Conservation (phyloP, 1,140 invertebrate species). For the Caenorhabditis tropicalis region DNA sequence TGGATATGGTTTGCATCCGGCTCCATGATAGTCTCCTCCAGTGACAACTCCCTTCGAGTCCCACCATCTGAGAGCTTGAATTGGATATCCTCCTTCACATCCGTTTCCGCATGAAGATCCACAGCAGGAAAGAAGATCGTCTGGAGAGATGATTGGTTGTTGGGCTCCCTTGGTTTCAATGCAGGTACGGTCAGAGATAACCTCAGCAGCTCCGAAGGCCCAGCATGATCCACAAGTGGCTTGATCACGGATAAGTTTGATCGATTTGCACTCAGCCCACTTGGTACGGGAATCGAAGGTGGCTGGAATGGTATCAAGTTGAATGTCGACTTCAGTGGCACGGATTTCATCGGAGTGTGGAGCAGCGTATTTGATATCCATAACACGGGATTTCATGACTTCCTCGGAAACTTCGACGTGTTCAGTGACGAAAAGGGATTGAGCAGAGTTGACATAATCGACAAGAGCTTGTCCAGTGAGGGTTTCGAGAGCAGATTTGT, state of each 20-base stretch:
- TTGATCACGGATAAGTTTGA: constrained; percentile 40
- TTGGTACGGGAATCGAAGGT: constrained; percentile 47
- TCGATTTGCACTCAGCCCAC: constrained; percentile 46
- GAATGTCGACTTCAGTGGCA: not conserved
- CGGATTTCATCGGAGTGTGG: constrained; percentile 27
- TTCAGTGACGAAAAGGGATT: constrained; percentile 17
- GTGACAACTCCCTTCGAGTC: constrained; percentile 41
- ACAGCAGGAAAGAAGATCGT: constrained; percentile 48
- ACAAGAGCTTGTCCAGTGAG: constrained; percentile 37
- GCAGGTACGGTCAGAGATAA: constrained; percentile 52
- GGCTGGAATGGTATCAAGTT: not conserved
- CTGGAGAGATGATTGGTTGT: constrained; percentile 40
- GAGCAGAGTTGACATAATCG: constrained; percentile 37
- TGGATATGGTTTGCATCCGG: constrained; percentile 50
- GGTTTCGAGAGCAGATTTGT: constrained; percentile 7
- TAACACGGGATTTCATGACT: not conserved
- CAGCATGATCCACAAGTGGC: constrained; percentile 46
- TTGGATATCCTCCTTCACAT: constrained; percentile 46
- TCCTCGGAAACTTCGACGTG: constrained; percentile 23
- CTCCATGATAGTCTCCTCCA: constrained; percentile 38
- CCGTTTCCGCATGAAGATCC: constrained; percentile 40
- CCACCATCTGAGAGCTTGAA: constrained; percentile 48
- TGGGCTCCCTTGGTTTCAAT: constrained; percentile 36
- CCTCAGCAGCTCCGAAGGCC: constrained; percentile 46
- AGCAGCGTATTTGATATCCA: constrained; percentile 16